phyloP scores from a whole-genome alignment of 2,797 vertebrate genomes.

The Myotis daubentonii region DNA sequence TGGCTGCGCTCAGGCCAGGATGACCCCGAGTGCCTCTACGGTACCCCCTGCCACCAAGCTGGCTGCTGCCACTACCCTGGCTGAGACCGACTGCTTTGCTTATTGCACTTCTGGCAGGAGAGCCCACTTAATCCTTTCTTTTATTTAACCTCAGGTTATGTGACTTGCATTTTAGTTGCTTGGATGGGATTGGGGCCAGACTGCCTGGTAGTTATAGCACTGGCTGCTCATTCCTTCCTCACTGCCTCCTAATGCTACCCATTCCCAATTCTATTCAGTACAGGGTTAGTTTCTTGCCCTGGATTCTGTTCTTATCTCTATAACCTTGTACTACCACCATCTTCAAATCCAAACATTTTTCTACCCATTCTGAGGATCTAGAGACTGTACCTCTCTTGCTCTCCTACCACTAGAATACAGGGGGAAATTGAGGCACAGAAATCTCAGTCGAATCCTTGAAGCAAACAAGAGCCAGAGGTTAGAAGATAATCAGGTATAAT shows the following conservation, averaged over 20 bases:
- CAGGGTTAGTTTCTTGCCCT: slow-evolving; percentile 63
- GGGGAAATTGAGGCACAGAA: slow-evolving; percentile 41
- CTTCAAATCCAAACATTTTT: slow-evolving; percentile 62
- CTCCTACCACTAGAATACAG: background rate
- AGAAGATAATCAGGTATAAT: slow-evolving; percentile 17
- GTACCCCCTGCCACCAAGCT: slow-evolving; percentile 85
- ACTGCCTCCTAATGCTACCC: slow-evolving; percentile 21
- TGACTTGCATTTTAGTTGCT: slow-evolving; percentile 74
- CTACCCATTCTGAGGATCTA: slow-evolving; percentile 40
- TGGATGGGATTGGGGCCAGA: slow-evolving; percentile 72
- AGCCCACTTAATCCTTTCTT: slow-evolving; percentile 52
- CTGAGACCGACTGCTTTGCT: slow-evolving; percentile 84
- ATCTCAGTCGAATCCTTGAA: slow-evolving; percentile 26
- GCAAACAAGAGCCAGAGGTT: slow-evolving; percentile 6
- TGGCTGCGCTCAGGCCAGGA: slow-evolving; percentile 98
- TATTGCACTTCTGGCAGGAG: slow-evolving; percentile 74
- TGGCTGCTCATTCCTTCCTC: slow-evolving; percentile 73
- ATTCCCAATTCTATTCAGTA: slow-evolving; percentile 19
- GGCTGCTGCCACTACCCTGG: slow-evolving; percentile 86
- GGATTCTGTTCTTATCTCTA: slow-evolving; percentile 63
- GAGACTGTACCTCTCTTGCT: background rate
- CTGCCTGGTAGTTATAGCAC: slow-evolving; percentile 73
- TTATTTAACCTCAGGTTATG: slow-evolving; percentile 49
- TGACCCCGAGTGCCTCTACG: slow-evolving; percentile 97
- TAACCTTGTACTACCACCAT: slow-evolving; percentile 53